Base-by-base conservation (phyloP, 2,113 vertebrate species). In the Cyanoliseus patagonus region DNA sequence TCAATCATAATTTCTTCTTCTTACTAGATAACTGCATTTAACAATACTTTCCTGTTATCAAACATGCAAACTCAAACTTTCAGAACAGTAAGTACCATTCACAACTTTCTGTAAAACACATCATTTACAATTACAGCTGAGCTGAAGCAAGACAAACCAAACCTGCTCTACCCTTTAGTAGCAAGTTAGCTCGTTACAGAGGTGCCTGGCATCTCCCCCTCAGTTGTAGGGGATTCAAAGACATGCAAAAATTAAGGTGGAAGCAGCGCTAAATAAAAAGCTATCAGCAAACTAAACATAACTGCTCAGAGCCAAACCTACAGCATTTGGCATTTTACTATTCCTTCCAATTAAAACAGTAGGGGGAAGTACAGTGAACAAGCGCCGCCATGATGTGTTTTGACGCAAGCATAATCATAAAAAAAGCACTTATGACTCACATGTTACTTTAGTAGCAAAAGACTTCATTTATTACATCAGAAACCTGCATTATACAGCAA, bases 321-420 rank as follows among this genome's bases (percentile, higher is more conserved):
- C 24, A 52, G 73, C 22, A 72, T 78, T 72, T 84, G 86, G 92
- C 86, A 82, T 85, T 91, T 92, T 83, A 68, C 70, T 62, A 33
- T 42, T 76, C 74, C 81, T 92, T 63, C 62, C 83, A 80, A 89
- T 62, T 49, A 87, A 62, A 87, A 78, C 61, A 62, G 86, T 35
- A 88, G 83, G 77, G 89, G 86, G 83, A 92, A 79, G 70, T 76
- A 74, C 86, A 88, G 77, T 46, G 90, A 92, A 62, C 90, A 64
- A 97, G 95, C 69, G 81, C 77, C 77, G 74, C 92, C 86, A 86
- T 49, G 83, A 95, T 87, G 92, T 62, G 90, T 93, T 96, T 81
- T 93, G 92, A 96, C 83, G 83, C 37, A 92, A 84, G 81, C 66
- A 52, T 49, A 76, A 90, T 19, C 70, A 91, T 67, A 89, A 90